These are phyloP conservation scores for Spongilla lacustris DNA, from an alignment of 37 sponge, comb jelly and placozoan genomes.

Conservation along the genomic window DNA sequence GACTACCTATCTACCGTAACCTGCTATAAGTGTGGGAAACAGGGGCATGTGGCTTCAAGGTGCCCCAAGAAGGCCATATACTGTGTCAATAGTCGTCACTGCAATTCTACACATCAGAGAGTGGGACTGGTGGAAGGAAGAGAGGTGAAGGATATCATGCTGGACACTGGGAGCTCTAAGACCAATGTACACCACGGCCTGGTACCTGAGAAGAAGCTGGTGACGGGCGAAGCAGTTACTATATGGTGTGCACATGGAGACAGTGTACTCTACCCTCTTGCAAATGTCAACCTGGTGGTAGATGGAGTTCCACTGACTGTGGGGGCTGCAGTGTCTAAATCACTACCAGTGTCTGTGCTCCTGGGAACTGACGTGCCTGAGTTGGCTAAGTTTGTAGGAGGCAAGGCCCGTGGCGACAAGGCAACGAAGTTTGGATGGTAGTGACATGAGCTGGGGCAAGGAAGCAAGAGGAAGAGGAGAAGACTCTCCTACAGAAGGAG, in stretches of 20 bases:
- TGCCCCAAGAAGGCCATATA: constrained; percentile 4
- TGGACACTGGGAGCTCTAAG: constrained; percentile 16
- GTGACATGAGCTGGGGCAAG: constrained; percentile 16
- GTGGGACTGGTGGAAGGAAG: constrained; percentile 24
- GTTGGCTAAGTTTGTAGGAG: neutral
- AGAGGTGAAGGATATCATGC: constrained; percentile 9
- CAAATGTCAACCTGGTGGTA: constrained; percentile 11
- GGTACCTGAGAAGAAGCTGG: neutral
- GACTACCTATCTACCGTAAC: neutral
- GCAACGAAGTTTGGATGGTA: neutral
- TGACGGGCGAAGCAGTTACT: constrained; percentile 5
- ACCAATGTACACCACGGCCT: constrained; percentile 6
- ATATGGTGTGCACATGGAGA: constrained; percentile 39
- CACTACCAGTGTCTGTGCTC: constrained; percentile 22
- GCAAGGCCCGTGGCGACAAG: neutral
- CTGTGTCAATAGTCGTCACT: neutral
- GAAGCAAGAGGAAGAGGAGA: constrained; percentile 6
- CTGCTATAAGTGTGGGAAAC: constrained; percentile 12
- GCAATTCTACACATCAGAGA: neutral
- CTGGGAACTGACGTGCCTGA: constrained; percentile 30
- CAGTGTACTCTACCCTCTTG: constrained; percentile 19
- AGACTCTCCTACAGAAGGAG: neutral
- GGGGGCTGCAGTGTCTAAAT: constrained; percentile 6
- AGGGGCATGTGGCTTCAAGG: constrained; percentile 10
- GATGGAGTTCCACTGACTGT: neutral